A percentile compares a stretch with the other conserved stretches of the same genome.
phyloP scores from a whole-genome alignment of 92 coral and sea anemone species.

The Zoanthus sociatus region DNA sequence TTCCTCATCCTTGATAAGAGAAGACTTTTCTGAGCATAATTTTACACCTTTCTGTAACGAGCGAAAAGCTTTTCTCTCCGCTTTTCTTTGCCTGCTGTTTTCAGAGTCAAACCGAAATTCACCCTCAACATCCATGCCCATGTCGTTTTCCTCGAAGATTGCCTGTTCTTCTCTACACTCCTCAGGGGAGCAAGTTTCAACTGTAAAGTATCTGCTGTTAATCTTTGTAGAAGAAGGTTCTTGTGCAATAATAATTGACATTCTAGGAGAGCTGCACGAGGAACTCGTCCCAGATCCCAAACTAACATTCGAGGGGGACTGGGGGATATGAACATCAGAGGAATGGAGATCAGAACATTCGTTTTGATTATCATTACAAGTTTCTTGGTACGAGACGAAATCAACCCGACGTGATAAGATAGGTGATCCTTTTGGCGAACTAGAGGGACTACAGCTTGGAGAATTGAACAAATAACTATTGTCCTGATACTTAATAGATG shows the following conservation, averaged over 20 bases:
- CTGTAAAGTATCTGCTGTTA: slow-evolving; percentile 84
- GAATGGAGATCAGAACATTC: not conserved
- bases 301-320: slow-evolving; percentile 18
- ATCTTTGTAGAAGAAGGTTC: slow-evolving; percentile 86
- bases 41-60: slow-evolving; percentile 67
- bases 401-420: not conserved
- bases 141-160: slow-evolving; percentile 61
- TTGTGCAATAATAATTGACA: slow-evolving; percentile 89
- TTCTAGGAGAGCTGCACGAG: slow-evolving; percentile 76
- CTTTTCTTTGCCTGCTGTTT: slow-evolving; percentile 65
- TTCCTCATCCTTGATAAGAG: slow-evolving; percentile 78
- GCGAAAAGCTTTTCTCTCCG: slow-evolving; percentile 78
- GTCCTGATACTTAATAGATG: slow-evolving; percentile 20
- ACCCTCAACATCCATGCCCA: slow-evolving; percentile 82
- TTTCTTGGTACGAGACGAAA: slow-evolving; percentile 7
- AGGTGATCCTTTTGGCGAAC: slow-evolving; percentile 37
- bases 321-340: slow-evolving; percentile 9
- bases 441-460: slow-evolving; percentile 8
- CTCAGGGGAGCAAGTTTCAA: slow-evolving; percentile 78
- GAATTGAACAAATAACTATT: not conserved
- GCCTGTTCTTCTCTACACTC: slow-evolving; percentile 43
- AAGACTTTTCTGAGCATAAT: slow-evolving; percentile 55
- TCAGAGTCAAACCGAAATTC: slow-evolving; percentile 83
- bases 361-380: not conserved
- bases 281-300: slow-evolving; percentile 68